Percentiles rank a stretch among this genome's conserved stretches.
These are phyloP conservation scores for Gobio occitaniae DNA, from an alignment of 2,797 vertebrate genomes.

Conservation along the genomic window DNA sequence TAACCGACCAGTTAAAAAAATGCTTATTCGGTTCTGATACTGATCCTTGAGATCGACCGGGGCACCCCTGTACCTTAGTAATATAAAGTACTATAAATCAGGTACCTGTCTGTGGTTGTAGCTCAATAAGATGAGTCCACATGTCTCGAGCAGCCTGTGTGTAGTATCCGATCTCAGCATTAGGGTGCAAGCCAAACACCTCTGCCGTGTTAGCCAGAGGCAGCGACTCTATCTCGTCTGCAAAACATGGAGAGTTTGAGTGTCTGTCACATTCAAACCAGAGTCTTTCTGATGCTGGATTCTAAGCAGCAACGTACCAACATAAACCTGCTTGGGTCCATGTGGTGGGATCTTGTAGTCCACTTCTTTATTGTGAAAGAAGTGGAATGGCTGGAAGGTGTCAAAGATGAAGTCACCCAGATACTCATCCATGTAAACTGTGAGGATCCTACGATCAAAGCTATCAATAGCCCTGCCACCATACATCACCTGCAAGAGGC, in stretches of 20 bases:
- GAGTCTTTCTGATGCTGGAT: not conserved
- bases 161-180: conserved; percentile 95
- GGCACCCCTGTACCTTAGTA: not conserved
- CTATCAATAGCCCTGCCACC: conserved; percentile 93
- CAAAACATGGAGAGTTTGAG: conserved; percentile 18
- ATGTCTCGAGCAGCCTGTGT: conserved; percentile 88
- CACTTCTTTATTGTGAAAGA: conserved; percentile 85
- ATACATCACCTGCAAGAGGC: conserved; percentile 89
- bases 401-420: conserved; percentile 95
- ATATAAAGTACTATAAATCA: not conserved
- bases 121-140: conserved; percentile 90
- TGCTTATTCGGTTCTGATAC: not conserved
- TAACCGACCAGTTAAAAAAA: not conserved
- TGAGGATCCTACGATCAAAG: conserved; percentile 94
- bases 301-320: conserved; percentile 79
- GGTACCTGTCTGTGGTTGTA: conserved; percentile 93
- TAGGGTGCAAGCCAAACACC: conserved; percentile 91
- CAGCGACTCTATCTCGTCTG: conserved; percentile 81
- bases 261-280: not conserved
- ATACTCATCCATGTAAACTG: conserved; percentile 94
- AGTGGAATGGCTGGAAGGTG: conserved; percentile 89
- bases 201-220: conserved; percentile 90
- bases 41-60: not conserved
- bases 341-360: conserved; percentile 88
- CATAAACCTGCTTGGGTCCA: conserved; percentile 81